These are phyloP conservation scores for Venustaconcha ellipsiformis DNA, from an alignment of 1,140 invertebrate genomes.

Conservation along the genomic window DNA sequence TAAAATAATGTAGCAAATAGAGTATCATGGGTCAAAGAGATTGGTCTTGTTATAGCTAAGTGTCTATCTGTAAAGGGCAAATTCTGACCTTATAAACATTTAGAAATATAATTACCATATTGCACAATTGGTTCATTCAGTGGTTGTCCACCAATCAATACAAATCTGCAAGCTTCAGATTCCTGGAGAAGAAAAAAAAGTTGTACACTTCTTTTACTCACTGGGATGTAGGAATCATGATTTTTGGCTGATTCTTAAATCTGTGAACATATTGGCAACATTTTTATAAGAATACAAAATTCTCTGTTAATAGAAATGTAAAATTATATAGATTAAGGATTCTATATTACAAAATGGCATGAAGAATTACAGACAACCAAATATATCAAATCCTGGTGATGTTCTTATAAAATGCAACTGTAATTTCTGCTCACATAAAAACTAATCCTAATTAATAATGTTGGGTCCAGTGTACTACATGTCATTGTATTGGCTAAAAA, in stretches of 20 bases:
- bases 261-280: neutral
- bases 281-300: neutral
- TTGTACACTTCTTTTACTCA: neutral
- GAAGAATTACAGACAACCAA: too few species aligned
- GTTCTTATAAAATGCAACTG: too few species aligned
- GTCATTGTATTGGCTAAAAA: too few species aligned
- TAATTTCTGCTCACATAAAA: too few species aligned
- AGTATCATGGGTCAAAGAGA: neutral
- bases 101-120: constrained; percentile 50
- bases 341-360: too few species aligned
- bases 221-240: neutral
- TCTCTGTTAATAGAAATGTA: neutral
- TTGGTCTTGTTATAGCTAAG: neutral
- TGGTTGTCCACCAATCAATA: constrained; percentile 67
- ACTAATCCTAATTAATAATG: too few species aligned
- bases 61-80: neutral
- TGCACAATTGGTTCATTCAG: constrained; percentile 69
- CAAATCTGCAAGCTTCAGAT: constrained; percentile 53
- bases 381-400: too few species aligned
- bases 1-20: neutral
- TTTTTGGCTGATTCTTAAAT: neutral
- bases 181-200: constrained; percentile 35
- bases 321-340: too few species aligned
- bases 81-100: neutral
- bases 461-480: too few species aligned